Evolutionary conservation across 2,113 vertebrate species (phyloP), one percentile per base, ranked within the genome.

Genomic region (Lethenteron reissneri): DNA sequence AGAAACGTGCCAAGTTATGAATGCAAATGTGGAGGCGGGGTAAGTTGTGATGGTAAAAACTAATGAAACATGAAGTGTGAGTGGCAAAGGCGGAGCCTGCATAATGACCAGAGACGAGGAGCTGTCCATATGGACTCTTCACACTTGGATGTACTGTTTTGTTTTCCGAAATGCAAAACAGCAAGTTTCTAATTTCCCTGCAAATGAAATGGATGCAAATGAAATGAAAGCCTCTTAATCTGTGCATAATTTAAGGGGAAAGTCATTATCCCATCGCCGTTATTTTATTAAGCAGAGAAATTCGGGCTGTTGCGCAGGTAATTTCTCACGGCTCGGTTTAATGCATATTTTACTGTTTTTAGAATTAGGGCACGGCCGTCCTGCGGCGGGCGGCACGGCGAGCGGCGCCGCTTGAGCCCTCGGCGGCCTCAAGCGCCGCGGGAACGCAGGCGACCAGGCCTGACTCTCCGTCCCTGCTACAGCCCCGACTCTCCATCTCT

Each of bases 41-140:
- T n/a, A 68, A 68, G n/a, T 68, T 68, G n/a, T 68, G 25, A 68
- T 68, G 64, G n/a, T n/a, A 25, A 25, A 68, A 68, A 68, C 64
- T 68, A 68, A 68, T 68, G 64, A 25, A 17, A 68, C 64, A 68
- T 68, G 64, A 68, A 68, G 64, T 68, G 64, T 68, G 64, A 68
- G 64, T 25, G n/a, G 11, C n/a, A 68, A 68, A 68, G 25, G n/a
- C 64, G 25, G 25, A 68, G 64, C 64, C 41, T 17, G 64, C 64
- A 25, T 68, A 68, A 68, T 68, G 64, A 11, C n/a, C 64, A 68
- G 25, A 68, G 64, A n/a, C 25, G 25, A 11, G 25, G 11, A 68
- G 64, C n/a, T 68, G 64, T 68, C 64, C 64, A 68, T 68, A 68
- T 68, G 64, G 64, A 68, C n/a, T 68, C 64, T 68, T 68, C 64